Evolutionary conservation across 2,888 invertebrate species (phyloP).

Genomic region (Acrobasis repandana): DNA sequence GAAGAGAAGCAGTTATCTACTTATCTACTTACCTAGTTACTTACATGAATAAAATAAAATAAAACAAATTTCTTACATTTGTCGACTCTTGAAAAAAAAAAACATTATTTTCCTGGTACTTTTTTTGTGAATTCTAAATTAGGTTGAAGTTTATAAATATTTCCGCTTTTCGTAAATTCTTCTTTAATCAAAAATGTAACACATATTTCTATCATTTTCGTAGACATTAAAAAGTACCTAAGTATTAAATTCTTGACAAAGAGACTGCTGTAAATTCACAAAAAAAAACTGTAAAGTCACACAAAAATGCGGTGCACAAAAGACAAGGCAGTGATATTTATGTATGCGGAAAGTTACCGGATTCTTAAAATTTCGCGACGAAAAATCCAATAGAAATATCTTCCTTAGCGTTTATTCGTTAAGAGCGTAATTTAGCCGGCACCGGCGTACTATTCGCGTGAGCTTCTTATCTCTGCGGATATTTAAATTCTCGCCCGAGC

Average conservation of each 20-base stretch:
- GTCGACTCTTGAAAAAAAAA: too few relatives aligned
- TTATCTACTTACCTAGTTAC: too few relatives aligned
- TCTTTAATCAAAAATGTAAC: too few relatives aligned
- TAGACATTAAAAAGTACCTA: too few relatives aligned
- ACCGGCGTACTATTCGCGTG: constrained; percentile 66
- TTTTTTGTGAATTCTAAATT: too few relatives aligned
- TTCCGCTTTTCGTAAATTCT: too few relatives aligned
- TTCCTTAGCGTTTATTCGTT: constrained; percentile 60
- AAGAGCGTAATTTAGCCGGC: constrained; percentile 65
- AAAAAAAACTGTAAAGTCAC: constrained; percentile 10
- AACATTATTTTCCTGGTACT: too few relatives aligned
- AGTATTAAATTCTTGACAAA: neutral
- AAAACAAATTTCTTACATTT: too few relatives aligned
- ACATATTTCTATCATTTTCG: too few relatives aligned
- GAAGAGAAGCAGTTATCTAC: too few relatives aligned
- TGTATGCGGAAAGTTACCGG: constrained; percentile 23
- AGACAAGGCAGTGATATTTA: constrained; percentile 11
- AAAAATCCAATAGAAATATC: constrained; percentile 44
- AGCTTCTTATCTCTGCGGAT: constrained; percentile 78
- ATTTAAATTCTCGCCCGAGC: constrained; percentile 70
- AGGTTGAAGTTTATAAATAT: too few relatives aligned
- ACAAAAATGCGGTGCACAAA: constrained; percentile 1
- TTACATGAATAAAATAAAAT: too few relatives aligned
- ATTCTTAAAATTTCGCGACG: constrained; percentile 27
- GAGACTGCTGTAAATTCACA: neutral